phyloP scores from a whole-genome alignment of 37 sponge, comb jelly and placozoan genomes.

The Hexactinellida sp. region DNA sequence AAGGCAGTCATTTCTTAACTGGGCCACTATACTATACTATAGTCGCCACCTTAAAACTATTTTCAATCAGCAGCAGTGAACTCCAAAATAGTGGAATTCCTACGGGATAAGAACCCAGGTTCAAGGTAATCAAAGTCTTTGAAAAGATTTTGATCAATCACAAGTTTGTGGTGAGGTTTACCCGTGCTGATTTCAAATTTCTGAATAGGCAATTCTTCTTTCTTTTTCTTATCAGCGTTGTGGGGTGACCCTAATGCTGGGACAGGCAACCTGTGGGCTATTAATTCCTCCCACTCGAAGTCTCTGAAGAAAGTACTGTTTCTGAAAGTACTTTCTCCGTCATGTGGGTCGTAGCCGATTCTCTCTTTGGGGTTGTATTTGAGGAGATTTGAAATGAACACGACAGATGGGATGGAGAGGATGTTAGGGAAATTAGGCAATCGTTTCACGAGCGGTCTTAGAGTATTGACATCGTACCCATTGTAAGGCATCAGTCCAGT shows the following conservation, averaged over 20 bases:
- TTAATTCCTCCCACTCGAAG: not conserved
- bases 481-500: slow-evolving; percentile 13
- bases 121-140: not conserved
- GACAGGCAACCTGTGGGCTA: not conserved
- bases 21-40: no score
- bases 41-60: no score
- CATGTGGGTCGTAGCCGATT: not conserved
- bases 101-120: not conserved
- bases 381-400: not conserved
- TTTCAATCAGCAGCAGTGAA: not conserved
- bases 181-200: not conserved
- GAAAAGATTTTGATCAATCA: not conserved
- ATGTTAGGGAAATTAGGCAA: not conserved
- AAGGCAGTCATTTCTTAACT: no score
- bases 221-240: not conserved
- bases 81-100: not conserved
- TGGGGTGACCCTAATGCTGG: not conserved
- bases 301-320: not conserved
- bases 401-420: slow-evolving; percentile 2
- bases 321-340: not conserved
- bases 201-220: not conserved
- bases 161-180: not conserved
- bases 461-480: not conserved
- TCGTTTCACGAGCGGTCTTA: not conserved
- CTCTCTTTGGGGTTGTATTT: not conserved